phyloP scores from a whole-genome alignment of 2,113 vertebrate genomes.

The Cacatua alba region DNA sequence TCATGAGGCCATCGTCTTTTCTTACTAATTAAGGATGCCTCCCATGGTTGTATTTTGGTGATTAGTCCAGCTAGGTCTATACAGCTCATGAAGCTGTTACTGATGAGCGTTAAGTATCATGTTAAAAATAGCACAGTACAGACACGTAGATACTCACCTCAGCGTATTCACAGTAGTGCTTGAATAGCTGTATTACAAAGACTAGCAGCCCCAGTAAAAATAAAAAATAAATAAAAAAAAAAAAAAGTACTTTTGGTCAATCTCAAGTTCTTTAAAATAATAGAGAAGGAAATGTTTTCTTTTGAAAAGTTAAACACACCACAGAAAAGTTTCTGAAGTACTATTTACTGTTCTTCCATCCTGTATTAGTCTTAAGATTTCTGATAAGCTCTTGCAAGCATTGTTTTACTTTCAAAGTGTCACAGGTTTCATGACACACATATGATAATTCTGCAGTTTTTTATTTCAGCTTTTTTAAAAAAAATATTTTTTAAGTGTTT shows the following conservation, averaged over 20 bases:
- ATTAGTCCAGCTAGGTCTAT: not conserved
- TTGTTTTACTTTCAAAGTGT: not conserved
- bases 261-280: too few species aligned
- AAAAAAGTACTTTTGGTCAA: too few species aligned
- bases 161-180: not conserved
- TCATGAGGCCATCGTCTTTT: not conserved
- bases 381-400: not conserved
- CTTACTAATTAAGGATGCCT: not conserved
- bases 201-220: not conserved
- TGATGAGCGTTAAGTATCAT: not conserved
- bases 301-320: not conserved
- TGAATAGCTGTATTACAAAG: not conserved
- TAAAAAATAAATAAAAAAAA: too few species aligned
- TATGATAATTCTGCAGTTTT: not conserved
- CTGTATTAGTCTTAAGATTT: not conserved
- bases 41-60: not conserved
- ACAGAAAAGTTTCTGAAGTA: not conserved
- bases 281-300: too few species aligned
- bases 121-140: not conserved
- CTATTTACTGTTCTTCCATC: not conserved
- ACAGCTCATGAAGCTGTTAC: not conserved
- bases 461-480: not conserved
- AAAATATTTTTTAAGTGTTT: not conserved
- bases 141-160: not conserved
- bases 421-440: not conserved